A percentile compares a stretch with the other conserved stretches of the same genome.
Evolutionary conservation across 2,888 invertebrate genomes (phyloP).

Genomic region (Heliconius aoede): DNA sequence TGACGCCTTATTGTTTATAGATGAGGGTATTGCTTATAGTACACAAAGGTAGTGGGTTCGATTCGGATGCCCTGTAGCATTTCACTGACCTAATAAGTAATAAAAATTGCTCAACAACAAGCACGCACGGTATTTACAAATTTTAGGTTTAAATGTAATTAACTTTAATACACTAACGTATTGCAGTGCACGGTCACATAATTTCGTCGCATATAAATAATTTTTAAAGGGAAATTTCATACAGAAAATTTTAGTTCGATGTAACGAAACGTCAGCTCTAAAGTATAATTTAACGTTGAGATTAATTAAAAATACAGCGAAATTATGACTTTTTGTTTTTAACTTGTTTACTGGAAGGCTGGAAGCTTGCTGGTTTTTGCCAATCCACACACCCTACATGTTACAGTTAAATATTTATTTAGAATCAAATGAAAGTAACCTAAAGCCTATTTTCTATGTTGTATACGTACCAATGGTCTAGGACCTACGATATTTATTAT

Average conservation of each 20-base stretch:
- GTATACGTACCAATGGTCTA: too few relatives aligned
- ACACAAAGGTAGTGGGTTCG: too few relatives aligned
- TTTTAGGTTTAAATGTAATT: constrained; percentile 21
- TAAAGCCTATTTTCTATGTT: too few relatives aligned
- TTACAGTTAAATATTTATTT: neutral
- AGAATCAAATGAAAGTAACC: neutral
- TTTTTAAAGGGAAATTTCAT: constrained; percentile 17
- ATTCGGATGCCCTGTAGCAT: neutral
- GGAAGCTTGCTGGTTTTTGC: constrained; percentile 4
- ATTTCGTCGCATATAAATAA: constrained; percentile 16
- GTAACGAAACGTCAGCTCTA: constrained; percentile 11
- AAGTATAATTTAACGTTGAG: constrained; percentile 22
- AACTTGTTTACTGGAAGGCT: constrained; percentile 13
- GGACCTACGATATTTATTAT: too few relatives aligned
- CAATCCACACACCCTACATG: neutral
- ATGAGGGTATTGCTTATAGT: too few relatives aligned
- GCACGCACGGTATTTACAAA: neutral
- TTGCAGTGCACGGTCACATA: constrained; percentile 13
- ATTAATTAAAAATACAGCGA: constrained; percentile 25
- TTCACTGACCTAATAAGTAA: neutral
- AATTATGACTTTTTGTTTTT: constrained; percentile 20
- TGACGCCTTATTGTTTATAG: too few relatives aligned
- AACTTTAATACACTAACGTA: constrained; percentile 22
- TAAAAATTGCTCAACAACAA: neutral
- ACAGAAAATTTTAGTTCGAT: constrained; percentile 20